Evolutionary conservation across 2,797 vertebrate genomes (phyloP).

Genomic region (Microhierax caerulescens): DNA sequence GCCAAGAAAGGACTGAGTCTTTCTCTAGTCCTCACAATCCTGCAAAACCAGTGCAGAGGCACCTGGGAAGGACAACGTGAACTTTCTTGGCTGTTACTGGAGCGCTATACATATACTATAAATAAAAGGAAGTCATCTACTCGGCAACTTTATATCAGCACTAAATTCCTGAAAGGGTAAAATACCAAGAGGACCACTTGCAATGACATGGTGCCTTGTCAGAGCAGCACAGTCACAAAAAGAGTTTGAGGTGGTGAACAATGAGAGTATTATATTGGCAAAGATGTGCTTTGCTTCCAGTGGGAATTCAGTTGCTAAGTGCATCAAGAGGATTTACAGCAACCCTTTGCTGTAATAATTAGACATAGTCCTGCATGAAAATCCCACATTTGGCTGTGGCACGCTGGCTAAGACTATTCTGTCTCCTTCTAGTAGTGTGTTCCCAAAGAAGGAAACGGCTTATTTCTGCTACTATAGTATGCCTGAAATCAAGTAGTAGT

Average conservation of each 20-base stretch:
- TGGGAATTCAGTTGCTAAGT: constrained; percentile 31
- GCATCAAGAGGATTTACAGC: constrained; percentile 44
- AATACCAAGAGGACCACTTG: neutral
- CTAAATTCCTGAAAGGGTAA: neutral
- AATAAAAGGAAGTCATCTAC: neutral
- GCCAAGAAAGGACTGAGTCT: neutral
- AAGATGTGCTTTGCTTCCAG: constrained; percentile 39
- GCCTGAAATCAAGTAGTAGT: constrained; percentile 1
- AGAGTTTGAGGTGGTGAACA: neutral
- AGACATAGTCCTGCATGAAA: constrained; percentile 27
- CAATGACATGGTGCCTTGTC: neutral
- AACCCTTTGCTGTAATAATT: constrained; percentile 25
- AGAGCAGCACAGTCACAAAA: neutral
- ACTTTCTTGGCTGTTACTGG: neutral
- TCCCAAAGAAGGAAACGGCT: constrained; percentile 40
- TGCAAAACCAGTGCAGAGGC: neutral
- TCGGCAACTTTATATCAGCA: neutral
- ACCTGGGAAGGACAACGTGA: neutral
- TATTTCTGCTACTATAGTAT: neutral
- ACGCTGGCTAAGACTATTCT: neutral
- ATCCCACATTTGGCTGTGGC: constrained; percentile 19
- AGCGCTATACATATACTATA: neutral
- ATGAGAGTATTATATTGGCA: neutral
- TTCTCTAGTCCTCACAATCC: neutral
- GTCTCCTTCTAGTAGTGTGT: constrained; percentile 5